Conservation (phyloP, 2,797 vertebrate species). For the Trachurus trachurus region DNA sequence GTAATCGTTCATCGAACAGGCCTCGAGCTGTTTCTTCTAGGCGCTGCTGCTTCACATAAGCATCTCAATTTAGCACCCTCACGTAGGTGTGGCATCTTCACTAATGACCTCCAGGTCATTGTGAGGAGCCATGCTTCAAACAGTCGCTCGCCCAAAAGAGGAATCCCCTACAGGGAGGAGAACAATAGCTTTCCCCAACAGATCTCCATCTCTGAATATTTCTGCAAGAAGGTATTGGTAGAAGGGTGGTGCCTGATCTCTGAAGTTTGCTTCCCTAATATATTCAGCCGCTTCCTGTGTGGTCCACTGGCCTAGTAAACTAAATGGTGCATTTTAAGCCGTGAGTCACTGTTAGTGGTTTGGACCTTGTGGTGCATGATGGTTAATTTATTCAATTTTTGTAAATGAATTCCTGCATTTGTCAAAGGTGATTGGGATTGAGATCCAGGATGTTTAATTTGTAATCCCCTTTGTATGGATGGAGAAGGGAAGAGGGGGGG, state of each 20-base stretch:
- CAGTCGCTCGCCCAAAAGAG: slow-evolving; percentile 37
- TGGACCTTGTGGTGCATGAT: slow-evolving; percentile 20
- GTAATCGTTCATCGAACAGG: slow-evolving; percentile 47
- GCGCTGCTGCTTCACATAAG: slow-evolving; percentile 18
- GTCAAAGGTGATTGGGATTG: slow-evolving; percentile 27
- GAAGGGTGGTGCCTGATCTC: slow-evolving; percentile 59
- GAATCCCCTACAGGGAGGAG: slow-evolving; percentile 72
- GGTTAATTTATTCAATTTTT: slow-evolving; percentile 51
- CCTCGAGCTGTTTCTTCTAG: slow-evolving; percentile 18
- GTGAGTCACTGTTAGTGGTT: slow-evolving; percentile 42
- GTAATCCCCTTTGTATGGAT: slow-evolving; percentile 12
- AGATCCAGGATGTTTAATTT: slow-evolving; percentile 56
- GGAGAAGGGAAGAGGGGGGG: neutral
- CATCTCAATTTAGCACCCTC: neutral
- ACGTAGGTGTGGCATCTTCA: slow-evolving; percentile 57
- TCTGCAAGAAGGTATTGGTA: slow-evolving; percentile 58
- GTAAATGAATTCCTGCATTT: slow-evolving; percentile 43
- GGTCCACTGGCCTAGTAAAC: slow-evolving; percentile 52
- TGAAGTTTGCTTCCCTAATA: slow-evolving; percentile 59
- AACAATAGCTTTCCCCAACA: slow-evolving; percentile 79
- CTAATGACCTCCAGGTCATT: slow-evolving; percentile 49
- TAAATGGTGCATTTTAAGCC: slow-evolving; percentile 32
- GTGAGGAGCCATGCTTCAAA: slow-evolving; percentile 44
- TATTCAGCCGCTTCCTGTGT: slow-evolving; percentile 70
- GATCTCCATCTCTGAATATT: slow-evolving; percentile 58